These are phyloP conservation scores for Danio jaintianensis DNA, from an alignment of 2,797 vertebrate species.

Conservation along the genomic window DNA sequence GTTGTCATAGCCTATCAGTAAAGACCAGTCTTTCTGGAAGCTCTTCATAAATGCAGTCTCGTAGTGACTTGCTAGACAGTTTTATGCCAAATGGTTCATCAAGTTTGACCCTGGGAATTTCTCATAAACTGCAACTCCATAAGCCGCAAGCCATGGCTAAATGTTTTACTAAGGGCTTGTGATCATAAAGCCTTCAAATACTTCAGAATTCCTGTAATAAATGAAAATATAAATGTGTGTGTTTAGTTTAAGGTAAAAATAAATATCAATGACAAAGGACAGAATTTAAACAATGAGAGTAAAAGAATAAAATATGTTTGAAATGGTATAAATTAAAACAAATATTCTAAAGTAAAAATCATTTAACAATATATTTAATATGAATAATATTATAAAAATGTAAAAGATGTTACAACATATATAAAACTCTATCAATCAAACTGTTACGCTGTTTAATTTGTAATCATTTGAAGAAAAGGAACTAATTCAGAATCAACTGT, in stretches of 20 bases:
- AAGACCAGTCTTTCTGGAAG: conserved; percentile 30
- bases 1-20: conserved; percentile 27
- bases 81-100: conserved; percentile 43
- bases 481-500: conserved; percentile 22
- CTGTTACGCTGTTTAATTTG: neutral
- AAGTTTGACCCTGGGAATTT: conserved; percentile 48
- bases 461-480: neutral
- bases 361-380: too few species aligned
- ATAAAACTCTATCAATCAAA: too few species aligned
- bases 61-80: conserved; percentile 57
- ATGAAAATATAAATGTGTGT: too few species aligned
- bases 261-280: too few species aligned
- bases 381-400: too few species aligned
- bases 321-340: too few species aligned
- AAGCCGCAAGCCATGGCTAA: neutral
- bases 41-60: conserved; percentile 55
- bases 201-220: too few species aligned
- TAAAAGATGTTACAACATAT: too few species aligned
- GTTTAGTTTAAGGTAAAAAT: too few species aligned
- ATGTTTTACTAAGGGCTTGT: neutral
- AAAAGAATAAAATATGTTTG: too few species aligned
- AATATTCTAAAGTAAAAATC: too few species aligned
- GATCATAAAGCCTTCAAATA: neutral
- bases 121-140: conserved; percentile 41
- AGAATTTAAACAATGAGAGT: too few species aligned